Evolutionary conservation across 2,113 vertebrate genomes (phyloP).

Genomic region (Notarius quadriscutis): DNA sequence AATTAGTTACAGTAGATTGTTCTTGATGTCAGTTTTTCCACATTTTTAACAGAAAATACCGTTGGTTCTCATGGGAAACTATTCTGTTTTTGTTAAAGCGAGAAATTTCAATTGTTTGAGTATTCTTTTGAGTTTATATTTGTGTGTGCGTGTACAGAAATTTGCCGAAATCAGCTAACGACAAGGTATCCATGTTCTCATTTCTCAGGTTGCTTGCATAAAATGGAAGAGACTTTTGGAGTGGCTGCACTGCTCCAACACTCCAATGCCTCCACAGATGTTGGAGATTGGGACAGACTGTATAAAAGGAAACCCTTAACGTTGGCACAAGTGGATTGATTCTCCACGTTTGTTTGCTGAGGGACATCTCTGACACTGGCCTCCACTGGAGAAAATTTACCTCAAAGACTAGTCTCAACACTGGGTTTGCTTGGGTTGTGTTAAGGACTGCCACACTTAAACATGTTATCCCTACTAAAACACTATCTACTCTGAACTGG

Average conservation of each 20-base stretch:
- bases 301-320: slow-evolving; percentile 43
- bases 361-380: slow-evolving; percentile 32
- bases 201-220: slow-evolving; percentile 24
- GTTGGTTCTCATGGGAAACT: neutral
- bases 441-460: slow-evolving; percentile 38
- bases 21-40: no score
- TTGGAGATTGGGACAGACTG: slow-evolving; percentile 39
- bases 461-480: slow-evolving; percentile 48
- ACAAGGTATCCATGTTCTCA: neutral
- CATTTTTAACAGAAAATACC: no score
- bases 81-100: neutral
- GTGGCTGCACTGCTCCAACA: slow-evolving; percentile 17
- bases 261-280: slow-evolving; percentile 43
- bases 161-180: neutral
- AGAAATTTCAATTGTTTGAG: neutral
- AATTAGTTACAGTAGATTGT: no score
- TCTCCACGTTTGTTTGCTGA: slow-evolving; percentile 42
- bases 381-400: slow-evolving; percentile 40
- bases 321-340: slow-evolving; percentile 41
- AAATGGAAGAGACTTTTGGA: slow-evolving; percentile 41
- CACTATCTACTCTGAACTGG: slow-evolving; percentile 46
- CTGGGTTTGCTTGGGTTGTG: slow-evolving; percentile 66
- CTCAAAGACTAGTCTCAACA: slow-evolving; percentile 69
- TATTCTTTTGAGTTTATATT: neutral
- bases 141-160: neutral